These are phyloP conservation scores for Zaprionus ornatus DNA, from an alignment of 1,140 invertebrate species.

Conservation along the genomic window DNA sequence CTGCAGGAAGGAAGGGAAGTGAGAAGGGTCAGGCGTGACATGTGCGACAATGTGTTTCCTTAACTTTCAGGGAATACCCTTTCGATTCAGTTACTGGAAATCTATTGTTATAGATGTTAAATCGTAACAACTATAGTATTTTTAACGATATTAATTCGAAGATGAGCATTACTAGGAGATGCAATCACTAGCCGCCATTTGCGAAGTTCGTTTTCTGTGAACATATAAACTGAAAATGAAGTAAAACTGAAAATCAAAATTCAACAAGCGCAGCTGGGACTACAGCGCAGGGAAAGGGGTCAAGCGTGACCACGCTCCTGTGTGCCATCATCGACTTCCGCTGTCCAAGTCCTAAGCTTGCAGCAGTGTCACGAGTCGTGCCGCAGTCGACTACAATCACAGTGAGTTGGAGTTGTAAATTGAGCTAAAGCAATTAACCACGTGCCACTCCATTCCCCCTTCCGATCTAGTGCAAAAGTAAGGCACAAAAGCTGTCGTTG, in stretches of 20 bases:
- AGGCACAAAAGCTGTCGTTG: conserved; percentile 11
- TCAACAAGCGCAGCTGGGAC: conserved; percentile 17
- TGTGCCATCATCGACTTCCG: conserved; percentile 33
- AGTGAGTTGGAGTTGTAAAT: conserved; percentile 48
- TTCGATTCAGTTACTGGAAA: not conserved
- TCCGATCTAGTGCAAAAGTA: conserved; percentile 47
- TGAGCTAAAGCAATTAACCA: conserved; percentile 66
- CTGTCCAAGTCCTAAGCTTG: conserved; percentile 28
- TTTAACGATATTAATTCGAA: not conserved
- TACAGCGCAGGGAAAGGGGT: conserved; percentile 31
- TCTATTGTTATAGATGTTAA: not conserved
- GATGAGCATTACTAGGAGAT: not conserved
- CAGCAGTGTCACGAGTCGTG: conserved; percentile 46
- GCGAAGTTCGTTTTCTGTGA: not conserved
- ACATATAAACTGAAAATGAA: not conserved
- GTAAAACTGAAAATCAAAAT: not conserved
- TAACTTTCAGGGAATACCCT: not conserved
- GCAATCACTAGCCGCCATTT: not conserved
- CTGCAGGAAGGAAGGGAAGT: not conserved
- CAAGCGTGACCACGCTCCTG: conserved; percentile 48
- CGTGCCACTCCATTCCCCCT: conserved; percentile 17
- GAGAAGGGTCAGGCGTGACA: not conserved
- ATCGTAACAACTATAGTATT: not conserved
- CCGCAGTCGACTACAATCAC: conserved; percentile 4
- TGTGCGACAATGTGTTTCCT: not conserved